phyloP scores from a whole-genome alignment of 2,113 vertebrate species.

The Clupea harengus region DNA sequence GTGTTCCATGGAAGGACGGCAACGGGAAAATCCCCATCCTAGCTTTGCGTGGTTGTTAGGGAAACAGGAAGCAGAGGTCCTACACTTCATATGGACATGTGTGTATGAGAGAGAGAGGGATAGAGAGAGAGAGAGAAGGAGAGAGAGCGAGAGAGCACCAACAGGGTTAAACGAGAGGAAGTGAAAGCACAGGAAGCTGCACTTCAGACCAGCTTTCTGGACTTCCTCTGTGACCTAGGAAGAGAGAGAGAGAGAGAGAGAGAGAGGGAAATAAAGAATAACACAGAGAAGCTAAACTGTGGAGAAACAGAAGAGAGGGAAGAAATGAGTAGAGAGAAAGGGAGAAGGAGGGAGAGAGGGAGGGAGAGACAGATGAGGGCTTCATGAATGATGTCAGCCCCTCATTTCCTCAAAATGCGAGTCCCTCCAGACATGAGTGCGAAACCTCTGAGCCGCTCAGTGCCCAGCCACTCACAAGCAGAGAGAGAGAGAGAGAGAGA shows the following conservation, averaged over 20 bases:
- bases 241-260: neutral
- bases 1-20: conserved; percentile 3
- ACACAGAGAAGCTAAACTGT: neutral
- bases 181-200: conserved; percentile 49
- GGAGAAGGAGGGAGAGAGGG: neutral
- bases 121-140: conserved; percentile 13
- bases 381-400: conserved; percentile 64
- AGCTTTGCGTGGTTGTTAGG: neutral
- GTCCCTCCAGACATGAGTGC: conserved; percentile 43
- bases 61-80: conserved; percentile 13
- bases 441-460: conserved; percentile 21
- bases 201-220: conserved; percentile 23
- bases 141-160: conserved; percentile 32
- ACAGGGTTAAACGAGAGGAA: conserved; percentile 25
- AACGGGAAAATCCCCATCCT: neutral
- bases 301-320: neutral
- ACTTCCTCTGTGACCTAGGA: conserved; percentile 44
- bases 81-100: neutral
- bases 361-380: conserved; percentile 16
- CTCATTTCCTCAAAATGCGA: conserved; percentile 57
- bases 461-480: conserved; percentile 38
- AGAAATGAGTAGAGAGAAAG: neutral
- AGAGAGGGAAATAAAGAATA: neutral
- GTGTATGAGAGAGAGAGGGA: neutral
- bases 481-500: neutral